phyloP scores from a whole-genome alignment of 2,113 vertebrate genomes.

The Pangasianodon gigas region DNA sequence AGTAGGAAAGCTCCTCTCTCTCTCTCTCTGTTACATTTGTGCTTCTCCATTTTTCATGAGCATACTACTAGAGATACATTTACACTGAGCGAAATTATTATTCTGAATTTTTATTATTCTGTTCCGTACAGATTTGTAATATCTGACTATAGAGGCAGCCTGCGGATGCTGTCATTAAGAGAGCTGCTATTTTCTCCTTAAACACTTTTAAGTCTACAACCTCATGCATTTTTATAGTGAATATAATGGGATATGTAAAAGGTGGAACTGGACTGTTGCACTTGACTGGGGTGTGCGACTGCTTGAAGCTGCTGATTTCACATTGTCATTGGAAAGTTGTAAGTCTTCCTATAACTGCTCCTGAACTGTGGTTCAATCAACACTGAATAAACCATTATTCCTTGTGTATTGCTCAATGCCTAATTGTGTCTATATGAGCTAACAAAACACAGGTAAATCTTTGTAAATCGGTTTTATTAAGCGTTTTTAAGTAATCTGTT shows the following conservation, averaged over 20 bases:
- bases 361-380: background rate
- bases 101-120: background rate
- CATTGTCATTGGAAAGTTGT: background rate
- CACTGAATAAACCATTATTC: background rate
- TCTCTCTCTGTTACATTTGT: conserved; percentile 42
- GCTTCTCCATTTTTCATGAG: conserved; percentile 37
- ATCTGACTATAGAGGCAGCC: background rate
- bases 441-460: background rate
- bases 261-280: conserved; percentile 28
- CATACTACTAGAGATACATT: background rate
- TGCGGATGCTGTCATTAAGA: background rate
- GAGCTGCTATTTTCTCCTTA: background rate
- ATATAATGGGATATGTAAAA: conserved; percentile 52
- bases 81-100: background rate
- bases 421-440: background rate
- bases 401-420: background rate
- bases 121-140: background rate
- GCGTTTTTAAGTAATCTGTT: background rate
- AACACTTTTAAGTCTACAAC: background rate
- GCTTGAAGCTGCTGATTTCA: conserved; percentile 4
- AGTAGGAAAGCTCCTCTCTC: conserved; percentile 38
- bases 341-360: background rate
- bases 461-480: background rate
- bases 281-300: background rate
- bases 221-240: conserved; percentile 55